Base-by-base conservation (phyloP, 2,797 vertebrate genomes). In the Triplophysa yarkandensis region DNA sequence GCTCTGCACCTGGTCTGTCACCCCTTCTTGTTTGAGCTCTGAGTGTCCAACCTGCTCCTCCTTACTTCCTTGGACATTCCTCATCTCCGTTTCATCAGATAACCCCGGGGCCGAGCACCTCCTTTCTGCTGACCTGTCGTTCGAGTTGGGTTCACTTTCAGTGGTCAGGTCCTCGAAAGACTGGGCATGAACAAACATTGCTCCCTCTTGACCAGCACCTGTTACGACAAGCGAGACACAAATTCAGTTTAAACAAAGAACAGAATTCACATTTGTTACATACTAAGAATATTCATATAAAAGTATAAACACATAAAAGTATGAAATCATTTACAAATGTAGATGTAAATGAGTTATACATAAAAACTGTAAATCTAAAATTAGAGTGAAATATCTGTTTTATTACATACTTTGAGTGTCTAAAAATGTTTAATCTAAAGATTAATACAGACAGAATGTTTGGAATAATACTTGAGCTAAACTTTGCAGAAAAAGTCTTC, bases 81-180 rank as follows among this genome's bases (percentile, higher is more conserved):
- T 92, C 75, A 93, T 93, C 50, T 88, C 90, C 86, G 90, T 82
- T 16, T 85, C 83, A 0, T 80, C 89, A 0, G 77, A 41, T 10
- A 78, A 48, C 4, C 43, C 77, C 9, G 62, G 11, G 10, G 82
- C 83, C 0, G 68, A 50, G 55, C 6, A 23, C 1, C 9, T 30
- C 4, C 21, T 23, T 17, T 39, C 76, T 1, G 55, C 66, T 0
- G 80, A 84, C 8, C 87, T 85, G 8, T 82, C 83, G 1, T 1
- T 80, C 17, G 78, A 78, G 68, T 88, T 88, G 32, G 87, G 83
- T 82, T 89, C 91, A 78, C 91, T 0, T 79, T 92, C 88, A 68
- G 83, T 91, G 0, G 92, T 95, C 85, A 99, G 88, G 86, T 99
- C 96, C 85, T 98, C 97, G 0, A 97, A 98, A 61, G 97, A 98